These are phyloP conservation scores for Desoria tigrina DNA, from an alignment of 2,888 invertebrate genomes.

Conservation along the genomic window DNA sequence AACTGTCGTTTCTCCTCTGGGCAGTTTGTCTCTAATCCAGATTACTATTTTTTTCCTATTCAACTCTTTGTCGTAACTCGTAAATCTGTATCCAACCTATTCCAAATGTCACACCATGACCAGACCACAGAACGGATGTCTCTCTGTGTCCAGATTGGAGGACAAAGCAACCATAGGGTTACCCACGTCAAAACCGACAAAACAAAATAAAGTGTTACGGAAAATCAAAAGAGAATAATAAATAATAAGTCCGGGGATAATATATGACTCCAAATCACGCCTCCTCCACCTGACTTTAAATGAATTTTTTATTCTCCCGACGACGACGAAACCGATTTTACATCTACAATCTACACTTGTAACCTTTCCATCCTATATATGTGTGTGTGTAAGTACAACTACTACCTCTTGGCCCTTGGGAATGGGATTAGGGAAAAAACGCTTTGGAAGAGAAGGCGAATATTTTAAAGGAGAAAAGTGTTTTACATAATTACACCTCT, in stretches of 20 bases:
- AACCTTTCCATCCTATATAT: too few species aligned
- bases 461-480: conserved; percentile 5
- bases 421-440: too few species aligned
- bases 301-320: conserved; percentile 26
- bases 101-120: too few species aligned
- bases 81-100: not conserved
- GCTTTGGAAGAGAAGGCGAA: too few species aligned
- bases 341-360: too few species aligned
- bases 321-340: too few species aligned
- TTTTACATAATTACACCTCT: conserved; percentile 14
- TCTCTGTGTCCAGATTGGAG: too few species aligned
- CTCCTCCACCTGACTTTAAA: conserved; percentile 35
- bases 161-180: conserved; percentile 5
- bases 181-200: conserved; percentile 18
- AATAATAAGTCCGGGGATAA: conserved; percentile 33
- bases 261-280: conserved; percentile 44
- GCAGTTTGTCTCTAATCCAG: conserved; percentile 10
- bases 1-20: not conserved
- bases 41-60: not conserved
- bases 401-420: too few species aligned
- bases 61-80: not conserved
- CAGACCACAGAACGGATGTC: too few species aligned
- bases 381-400: too few species aligned
- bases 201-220: conserved; percentile 27
- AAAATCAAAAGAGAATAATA: conserved; percentile 39